Percentiles rank a stretch among this genome's conserved stretches.
These are phyloP conservation scores for Drosophila serrata DNA, from an alignment of 1,140 invertebrate species.

Conservation along the genomic window DNA sequence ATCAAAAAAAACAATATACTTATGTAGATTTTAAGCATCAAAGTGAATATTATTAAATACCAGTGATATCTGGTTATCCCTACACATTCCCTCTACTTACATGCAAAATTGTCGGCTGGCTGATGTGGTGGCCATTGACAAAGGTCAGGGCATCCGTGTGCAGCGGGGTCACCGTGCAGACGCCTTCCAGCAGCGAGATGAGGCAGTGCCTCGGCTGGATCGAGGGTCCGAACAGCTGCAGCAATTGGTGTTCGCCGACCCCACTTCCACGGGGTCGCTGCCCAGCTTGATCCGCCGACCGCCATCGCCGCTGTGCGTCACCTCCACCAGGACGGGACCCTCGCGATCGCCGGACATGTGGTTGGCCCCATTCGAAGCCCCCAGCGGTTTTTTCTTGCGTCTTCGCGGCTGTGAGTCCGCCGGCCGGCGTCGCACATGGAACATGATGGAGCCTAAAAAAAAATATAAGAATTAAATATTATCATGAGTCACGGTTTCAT, in stretches of 20 bases:
- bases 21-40: background rate
- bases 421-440: slow-evolving; percentile 95
- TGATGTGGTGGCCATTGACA: slow-evolving; percentile 96
- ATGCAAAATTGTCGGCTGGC: slow-evolving; percentile 96
- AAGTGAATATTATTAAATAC: no score
- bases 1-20: background rate
- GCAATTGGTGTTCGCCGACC: slow-evolving; percentile 89
- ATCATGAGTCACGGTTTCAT: background rate
- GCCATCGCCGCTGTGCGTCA: slow-evolving; percentile 88
- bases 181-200: slow-evolving; percentile 95
- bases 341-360: slow-evolving; percentile 85
- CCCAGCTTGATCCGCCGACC: slow-evolving; percentile 87
- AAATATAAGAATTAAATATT: background rate
- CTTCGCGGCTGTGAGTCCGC: slow-evolving; percentile 95
- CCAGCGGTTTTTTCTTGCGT: slow-evolving; percentile 94
- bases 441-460: slow-evolving; percentile 95
- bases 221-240: slow-evolving; percentile 91
- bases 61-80: no score
- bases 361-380: slow-evolving; percentile 86
- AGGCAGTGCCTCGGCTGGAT: slow-evolving; percentile 97
- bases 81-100: no score
- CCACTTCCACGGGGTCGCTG: slow-evolving; percentile 89
- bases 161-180: slow-evolving; percentile 97
- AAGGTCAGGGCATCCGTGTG: slow-evolving; percentile 96
- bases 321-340: slow-evolving; percentile 87